Base-by-base conservation (phyloP, 2,888 invertebrate species). In the Corbicula japonica region DNA sequence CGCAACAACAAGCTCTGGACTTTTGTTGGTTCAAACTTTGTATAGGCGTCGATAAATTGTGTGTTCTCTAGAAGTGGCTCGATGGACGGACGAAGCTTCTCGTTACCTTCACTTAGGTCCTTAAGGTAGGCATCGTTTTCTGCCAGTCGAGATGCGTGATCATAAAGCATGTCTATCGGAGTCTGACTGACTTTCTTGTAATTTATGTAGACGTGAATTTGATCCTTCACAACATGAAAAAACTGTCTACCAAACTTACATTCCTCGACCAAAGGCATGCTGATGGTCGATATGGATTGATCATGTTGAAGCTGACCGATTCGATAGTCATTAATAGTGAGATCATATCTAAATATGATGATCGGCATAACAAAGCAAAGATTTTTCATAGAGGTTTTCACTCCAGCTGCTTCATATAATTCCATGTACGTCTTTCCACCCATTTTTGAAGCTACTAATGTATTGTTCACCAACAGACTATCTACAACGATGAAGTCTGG, bases 281-380 rank as follows among this genome's bases (percentile, higher is more conserved):
- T 38, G 2, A 66, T 34, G 12, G 66, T 66, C 18, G 66, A 50
- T 26, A 66, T 23, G 1, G 52, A 18, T 26, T 50, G 66, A 54
- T 66, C 66, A 12, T 50, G n/a, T 26, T 66, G 52, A 21, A 66
- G 35, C 28, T 66, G 66, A 10, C 66, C 66, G 18, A 66, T 32
- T 8, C 52, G 50, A 18, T 52, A 66, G 23, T 66, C 52, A 30
- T 66, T 28, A 6, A 63, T 6, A 18, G 63, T 18, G 1, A 2
- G 3, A 35, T 23, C 15, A 21, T 52, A 23, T 35, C 23, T 50
- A 15, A 66, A 66, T 15, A 66, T 35, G 15, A 66, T 35, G 12
- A 66, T 66, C 10, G 66, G 66, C 66, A 66, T 66, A 12, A 54
- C 54, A 38, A 66, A 66, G 23, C 66, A 66, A 4, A 66, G 26